A percentile compares a stretch with the other conserved stretches of the same genome.
These are phyloP conservation scores for Agrilus cyanescens DNA, from an alignment of 2,888 invertebrate genomes.

Conservation along the genomic window DNA sequence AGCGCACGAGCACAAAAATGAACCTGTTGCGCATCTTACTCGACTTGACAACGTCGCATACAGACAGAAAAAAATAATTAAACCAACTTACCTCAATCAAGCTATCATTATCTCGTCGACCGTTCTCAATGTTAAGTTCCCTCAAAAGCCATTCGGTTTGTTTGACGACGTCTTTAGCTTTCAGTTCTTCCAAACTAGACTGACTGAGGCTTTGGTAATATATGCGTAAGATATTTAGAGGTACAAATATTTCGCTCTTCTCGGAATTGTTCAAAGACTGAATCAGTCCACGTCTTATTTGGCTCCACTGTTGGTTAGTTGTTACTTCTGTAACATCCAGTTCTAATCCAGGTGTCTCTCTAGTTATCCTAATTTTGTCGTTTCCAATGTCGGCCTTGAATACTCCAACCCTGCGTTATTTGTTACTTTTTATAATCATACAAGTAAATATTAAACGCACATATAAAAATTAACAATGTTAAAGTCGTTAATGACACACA, in stretches of 20 bases:
- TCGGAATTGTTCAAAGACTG: constrained; percentile 29
- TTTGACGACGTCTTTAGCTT: constrained; percentile 23
- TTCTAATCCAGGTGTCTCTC: constrained; percentile 17
- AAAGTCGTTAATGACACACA: too few relatives aligned
- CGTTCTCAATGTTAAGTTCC: constrained; percentile 27
- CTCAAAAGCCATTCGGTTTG: constrained; percentile 32
- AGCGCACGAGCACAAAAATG: too few relatives aligned
- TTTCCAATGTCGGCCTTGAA: constrained; percentile 29
- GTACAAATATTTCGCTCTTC: constrained; percentile 28
- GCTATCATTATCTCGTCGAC: constrained; percentile 25
- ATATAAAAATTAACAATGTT: too few relatives aligned
- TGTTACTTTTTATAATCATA: too few relatives aligned
- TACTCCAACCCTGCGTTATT: constrained; percentile 20
- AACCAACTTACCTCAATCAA: constrained; percentile 5
- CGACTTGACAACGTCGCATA: too few relatives aligned
- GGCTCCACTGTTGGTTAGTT: constrained; percentile 29
- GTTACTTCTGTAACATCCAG: constrained; percentile 16
- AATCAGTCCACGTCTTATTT: constrained; percentile 29
- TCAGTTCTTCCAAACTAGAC: constrained; percentile 21
- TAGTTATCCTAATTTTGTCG: constrained; percentile 29
- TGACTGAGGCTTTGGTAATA: constrained; percentile 32
- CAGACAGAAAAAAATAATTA: too few relatives aligned
- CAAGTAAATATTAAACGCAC: too few relatives aligned
- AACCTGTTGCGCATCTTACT: too few relatives aligned
- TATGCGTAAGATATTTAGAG: constrained; percentile 29